Conservation (phyloP, 2,888 invertebrate genomes). For the Coleophora flavipennella region DNA sequence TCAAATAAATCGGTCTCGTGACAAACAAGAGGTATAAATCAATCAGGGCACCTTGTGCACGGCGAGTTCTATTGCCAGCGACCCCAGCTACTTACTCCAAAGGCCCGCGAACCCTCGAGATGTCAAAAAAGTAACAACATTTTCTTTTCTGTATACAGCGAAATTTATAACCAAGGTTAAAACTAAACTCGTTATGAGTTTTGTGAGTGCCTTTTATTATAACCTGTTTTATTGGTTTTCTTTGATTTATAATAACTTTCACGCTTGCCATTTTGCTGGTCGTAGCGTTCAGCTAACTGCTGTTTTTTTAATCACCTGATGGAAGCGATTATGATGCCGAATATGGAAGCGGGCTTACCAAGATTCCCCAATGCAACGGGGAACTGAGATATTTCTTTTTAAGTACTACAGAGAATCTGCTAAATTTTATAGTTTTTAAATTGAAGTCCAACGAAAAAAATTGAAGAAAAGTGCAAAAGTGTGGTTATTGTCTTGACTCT, state of each 20-base stretch:
- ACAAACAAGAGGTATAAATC: constrained; percentile 74
- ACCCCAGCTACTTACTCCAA: constrained; percentile 25
- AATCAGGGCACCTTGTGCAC: constrained; percentile 66
- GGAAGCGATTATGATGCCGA: too few relatives aligned
- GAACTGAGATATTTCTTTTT: too few relatives aligned
- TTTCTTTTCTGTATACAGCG: constrained; percentile 42
- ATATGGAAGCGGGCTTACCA: too few relatives aligned
- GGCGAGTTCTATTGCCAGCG: constrained; percentile 60
- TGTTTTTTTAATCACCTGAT: too few relatives aligned
- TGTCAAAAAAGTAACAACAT: constrained; percentile 52
- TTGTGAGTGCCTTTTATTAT: constrained; percentile 51
- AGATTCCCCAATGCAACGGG: too few relatives aligned
- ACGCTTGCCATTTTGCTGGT: neutral
- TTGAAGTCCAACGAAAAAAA: too few relatives aligned
- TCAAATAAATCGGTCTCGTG: constrained; percentile 71
- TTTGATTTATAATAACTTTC: constrained; percentile 45
- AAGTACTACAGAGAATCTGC: too few relatives aligned
- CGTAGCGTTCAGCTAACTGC: too few relatives aligned
- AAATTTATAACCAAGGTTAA: constrained; percentile 62
- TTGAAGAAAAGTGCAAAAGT: too few relatives aligned
- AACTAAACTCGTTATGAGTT: constrained; percentile 65
- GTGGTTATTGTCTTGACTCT: too few relatives aligned
- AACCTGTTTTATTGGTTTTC: too few relatives aligned
- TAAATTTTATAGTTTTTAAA: too few relatives aligned
- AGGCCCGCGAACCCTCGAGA: constrained; percentile 25